Base-by-base conservation (phyloP, 2,797 vertebrate species). In the Eurystomus glaucurus region DNA sequence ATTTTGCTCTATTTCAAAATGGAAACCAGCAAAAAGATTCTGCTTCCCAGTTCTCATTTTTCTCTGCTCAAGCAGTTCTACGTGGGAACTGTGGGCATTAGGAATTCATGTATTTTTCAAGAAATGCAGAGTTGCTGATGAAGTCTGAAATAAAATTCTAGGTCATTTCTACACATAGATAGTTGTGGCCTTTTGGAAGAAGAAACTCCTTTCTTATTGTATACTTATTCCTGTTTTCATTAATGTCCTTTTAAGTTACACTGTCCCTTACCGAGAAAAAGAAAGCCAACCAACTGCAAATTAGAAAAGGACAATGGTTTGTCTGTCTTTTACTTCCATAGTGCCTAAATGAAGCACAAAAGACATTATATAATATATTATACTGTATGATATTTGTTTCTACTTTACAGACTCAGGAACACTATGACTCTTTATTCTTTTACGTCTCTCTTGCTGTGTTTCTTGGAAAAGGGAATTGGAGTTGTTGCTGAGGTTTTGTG, bases 381-480 rank as follows among this genome's bases (percentile, higher is more conserved):
- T 75, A 66, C 43, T 78, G 16, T 65, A 61, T 65, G 31, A 88
- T 92, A 81, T 48, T 97, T 94, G 68, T 95, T 97, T 96, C 93
- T 88, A 43, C 66, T 88, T 96, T 68, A 81, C 70, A 74, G 41
- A 48, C 28, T 94, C 54, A 52, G 39, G 85, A 95, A 96, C 83
- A 86, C 61, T 96, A 46, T 78, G 76, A 90, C 28, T 92, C 79
- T 96, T 80, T 65, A 86, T 93, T 94, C 69, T 94, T 88, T 85
- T 79, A 66, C 52, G 79, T 83, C 52, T 78, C 29, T 86, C 79
- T 84, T 55, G 39, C 43, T 84, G 77, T 88, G 29, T 90, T 94
- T 97, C 88, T 96, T 95, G 96, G 97, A 90, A 96, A 96, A 92
- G 10, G 6, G 58, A 92, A 66, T 20, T 81, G 35, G 31, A 93